Conservation (phyloP, 2,113 vertebrate genomes). For the Vulpes vulpes region DNA sequence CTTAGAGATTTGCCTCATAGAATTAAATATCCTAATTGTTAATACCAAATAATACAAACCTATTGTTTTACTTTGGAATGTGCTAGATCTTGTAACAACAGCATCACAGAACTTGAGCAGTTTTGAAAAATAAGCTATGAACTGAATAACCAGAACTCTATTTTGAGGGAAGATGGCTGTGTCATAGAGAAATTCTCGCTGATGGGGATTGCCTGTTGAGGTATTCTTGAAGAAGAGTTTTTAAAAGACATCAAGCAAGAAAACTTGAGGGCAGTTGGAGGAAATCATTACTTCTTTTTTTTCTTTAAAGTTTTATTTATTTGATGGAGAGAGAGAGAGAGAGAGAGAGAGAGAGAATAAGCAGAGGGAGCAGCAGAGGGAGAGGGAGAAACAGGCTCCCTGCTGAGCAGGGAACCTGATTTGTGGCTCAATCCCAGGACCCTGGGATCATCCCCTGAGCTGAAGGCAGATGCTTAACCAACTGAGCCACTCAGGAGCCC, state of each 20-base stretch:
- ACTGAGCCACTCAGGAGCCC: too few species aligned
- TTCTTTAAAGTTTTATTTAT: too few species aligned
- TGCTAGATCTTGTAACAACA: background rate
- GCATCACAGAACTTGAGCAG: background rate
- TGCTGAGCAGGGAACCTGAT: too few species aligned
- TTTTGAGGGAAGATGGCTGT: background rate
- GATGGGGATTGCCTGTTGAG: background rate
- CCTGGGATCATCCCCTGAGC: too few species aligned
- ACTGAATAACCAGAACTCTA: background rate
- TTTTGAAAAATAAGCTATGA: background rate
- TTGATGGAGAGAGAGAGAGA: too few species aligned
- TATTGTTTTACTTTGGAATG: background rate
- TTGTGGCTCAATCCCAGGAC: too few species aligned
- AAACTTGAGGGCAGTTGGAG: background rate
- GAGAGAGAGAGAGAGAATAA: too few species aligned
- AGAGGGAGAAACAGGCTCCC: too few species aligned
- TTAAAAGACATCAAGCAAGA: background rate
- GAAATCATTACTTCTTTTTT: background rate
- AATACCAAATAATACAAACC: background rate
- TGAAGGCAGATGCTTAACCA: too few species aligned
- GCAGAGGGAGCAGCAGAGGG: too few species aligned
- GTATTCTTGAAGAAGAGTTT: background rate
- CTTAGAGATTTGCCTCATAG: background rate
- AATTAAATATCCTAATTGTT: conserved; percentile 33
- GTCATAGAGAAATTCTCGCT: background rate